These are phyloP conservation scores for Sisyra terminalis DNA, from an alignment of 2,888 invertebrate genomes.

Conservation along the genomic window DNA sequence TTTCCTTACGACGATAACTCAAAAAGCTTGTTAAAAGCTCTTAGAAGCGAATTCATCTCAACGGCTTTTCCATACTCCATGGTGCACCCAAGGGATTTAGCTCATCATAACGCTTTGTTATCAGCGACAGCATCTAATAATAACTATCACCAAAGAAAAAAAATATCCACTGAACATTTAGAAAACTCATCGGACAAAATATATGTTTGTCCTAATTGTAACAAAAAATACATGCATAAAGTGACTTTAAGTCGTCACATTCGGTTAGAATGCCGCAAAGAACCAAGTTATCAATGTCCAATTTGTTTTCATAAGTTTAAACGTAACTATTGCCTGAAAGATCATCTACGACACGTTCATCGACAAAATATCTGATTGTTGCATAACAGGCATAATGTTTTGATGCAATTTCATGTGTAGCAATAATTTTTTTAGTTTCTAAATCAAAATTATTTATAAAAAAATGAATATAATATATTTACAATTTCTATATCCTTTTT, in stretches of 20 bases:
- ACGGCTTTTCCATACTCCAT: constrained; percentile 7
- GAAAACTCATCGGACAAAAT: not conserved
- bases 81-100: not conserved
- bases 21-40: constrained; percentile 7
- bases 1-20: constrained; percentile 8
- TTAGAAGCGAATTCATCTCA: constrained; percentile 7
- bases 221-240: constrained; percentile 21
- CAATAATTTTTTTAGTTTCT: not conserved
- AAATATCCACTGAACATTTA: not conserved
- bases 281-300: constrained; percentile 16
- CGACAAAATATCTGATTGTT: constrained; percentile 5
- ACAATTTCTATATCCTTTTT: not conserved
- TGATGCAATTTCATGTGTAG: not conserved
- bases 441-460: not conserved
- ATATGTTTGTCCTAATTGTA: constrained; percentile 17
- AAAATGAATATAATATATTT: not conserved
- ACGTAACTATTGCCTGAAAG: constrained; percentile 9
- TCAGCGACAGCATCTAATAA: not conserved
- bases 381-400: not conserved
- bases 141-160: not conserved
- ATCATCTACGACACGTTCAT: constrained; percentile 8
- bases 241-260: constrained; percentile 19
- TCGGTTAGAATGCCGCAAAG: constrained; percentile 17
- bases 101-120: not conserved
- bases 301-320: constrained; percentile 12